These are phyloP conservation scores for Arctia plantaginis DNA, from an alignment of 2,888 invertebrate genomes.

Conservation along the genomic window DNA sequence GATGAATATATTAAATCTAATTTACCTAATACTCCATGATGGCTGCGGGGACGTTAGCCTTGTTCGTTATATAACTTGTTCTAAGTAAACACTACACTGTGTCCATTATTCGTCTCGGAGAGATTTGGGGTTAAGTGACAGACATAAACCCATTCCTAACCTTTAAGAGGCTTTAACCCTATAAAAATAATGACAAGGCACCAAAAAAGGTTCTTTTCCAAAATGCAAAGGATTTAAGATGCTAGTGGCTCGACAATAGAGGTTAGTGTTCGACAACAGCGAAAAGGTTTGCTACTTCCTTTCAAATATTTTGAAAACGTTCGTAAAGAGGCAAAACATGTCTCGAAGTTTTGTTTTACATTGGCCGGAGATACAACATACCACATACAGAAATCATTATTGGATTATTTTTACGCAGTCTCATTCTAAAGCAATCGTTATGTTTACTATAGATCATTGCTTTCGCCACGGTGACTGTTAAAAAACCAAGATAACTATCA, in stretches of 20 bases:
- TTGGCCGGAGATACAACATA: no score
- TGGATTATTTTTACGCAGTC: no score
- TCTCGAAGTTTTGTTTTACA: not conserved
- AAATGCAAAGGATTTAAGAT: not conserved
- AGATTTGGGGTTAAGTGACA: not conserved
- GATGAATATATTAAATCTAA: constrained; percentile 52
- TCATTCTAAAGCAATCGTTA: no score
- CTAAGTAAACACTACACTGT: constrained; percentile 28
- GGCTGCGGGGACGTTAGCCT: constrained; percentile 45
- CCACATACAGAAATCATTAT: not conserved
- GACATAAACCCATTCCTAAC: not conserved
- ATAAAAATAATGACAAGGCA: not conserved
- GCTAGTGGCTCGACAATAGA: not conserved
- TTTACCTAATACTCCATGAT: constrained; percentile 50
- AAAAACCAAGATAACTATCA: no score
- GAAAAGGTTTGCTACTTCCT: no score
- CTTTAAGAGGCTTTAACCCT: not conserved
- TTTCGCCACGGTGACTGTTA: no score
- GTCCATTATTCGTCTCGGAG: constrained; percentile 23
- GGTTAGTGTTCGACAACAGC: not conserved
- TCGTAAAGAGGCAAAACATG: not conserved
- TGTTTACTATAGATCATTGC: no score
- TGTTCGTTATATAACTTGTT: constrained; percentile 52
- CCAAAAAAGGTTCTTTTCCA: not conserved
- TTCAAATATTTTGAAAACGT: not conserved